Evolutionary conservation across 1,140 invertebrate species (phyloP).

Genomic region (Odontomachus brunneus): DNA sequence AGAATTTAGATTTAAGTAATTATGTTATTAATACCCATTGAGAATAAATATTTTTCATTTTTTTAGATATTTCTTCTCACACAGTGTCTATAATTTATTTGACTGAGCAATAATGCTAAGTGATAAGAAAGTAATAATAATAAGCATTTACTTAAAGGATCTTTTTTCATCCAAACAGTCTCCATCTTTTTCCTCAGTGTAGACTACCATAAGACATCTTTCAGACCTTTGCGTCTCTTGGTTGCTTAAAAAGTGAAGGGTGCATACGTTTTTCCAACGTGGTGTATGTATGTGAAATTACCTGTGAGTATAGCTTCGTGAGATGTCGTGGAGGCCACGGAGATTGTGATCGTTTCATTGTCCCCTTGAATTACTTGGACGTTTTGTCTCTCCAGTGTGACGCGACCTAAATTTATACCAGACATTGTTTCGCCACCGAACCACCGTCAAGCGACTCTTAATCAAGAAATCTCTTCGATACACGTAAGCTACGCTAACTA

Average conservation of each 20-base stretch:
- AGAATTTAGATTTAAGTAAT: too few species aligned
- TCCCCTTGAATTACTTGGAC: conserved; percentile 86
- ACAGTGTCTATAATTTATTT: too few species aligned
- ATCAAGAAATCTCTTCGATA: conserved; percentile 36
- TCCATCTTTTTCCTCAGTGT: too few species aligned
- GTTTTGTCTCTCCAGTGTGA: conserved; percentile 87
- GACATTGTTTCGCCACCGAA: conserved; percentile 77
- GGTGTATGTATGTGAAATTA: conserved; percentile 74
- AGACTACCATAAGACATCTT: not conserved
- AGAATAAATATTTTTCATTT: too few species aligned
- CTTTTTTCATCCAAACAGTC: too few species aligned
- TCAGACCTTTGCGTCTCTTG: conserved; percentile 12
- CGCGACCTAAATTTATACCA: conserved; percentile 84
- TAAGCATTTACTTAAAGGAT: too few species aligned
- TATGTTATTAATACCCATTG: too few species aligned
- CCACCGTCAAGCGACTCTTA: conserved; percentile 58
- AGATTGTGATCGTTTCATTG: conserved; percentile 88
- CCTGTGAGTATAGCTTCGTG: conserved; percentile 88
- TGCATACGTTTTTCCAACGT: conserved; percentile 26
- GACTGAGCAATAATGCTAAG: too few species aligned
- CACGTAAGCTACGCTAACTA: conserved; percentile 3
- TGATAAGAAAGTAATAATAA: too few species aligned
- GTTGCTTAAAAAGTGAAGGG: conserved; percentile 9
- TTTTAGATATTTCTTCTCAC: too few species aligned
- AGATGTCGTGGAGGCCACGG: conserved; percentile 87